Evolutionary conservation across 2,888 invertebrate genomes (phyloP), one percentile per base, ranked within the genome.

Genomic region (Catocala fraxini): DNA sequence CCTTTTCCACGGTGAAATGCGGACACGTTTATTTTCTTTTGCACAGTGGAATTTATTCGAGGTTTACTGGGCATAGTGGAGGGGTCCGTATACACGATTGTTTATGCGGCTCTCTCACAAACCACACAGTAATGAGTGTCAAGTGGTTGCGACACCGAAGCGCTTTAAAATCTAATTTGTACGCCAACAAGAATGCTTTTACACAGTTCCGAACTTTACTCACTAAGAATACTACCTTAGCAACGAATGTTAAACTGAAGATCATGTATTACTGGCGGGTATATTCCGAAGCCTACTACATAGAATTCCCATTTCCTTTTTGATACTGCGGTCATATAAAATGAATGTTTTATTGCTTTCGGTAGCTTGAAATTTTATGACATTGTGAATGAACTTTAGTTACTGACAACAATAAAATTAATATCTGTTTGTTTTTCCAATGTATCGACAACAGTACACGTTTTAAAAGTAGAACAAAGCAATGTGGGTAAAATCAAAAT

Each of bases 81-180:
- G 52, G 53, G 55, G 55, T 46, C 64, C 70, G 58, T 65, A 65
- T 65, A 68, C 57, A 68, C 67, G 49, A 71, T 75, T 75, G 69
- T 77, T 77, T 77, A 75, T 77, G 68, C 65, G 64, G 61, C 61
- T 53, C 64, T 68, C 61, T 51, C 62, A 68, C 59, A 71, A 76
- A 75, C 81, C 79, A 69, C 71, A 62, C 69, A 71, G 74, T 77
- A 80, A 81, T 81, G 75, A 80, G 78, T 75, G 79, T 73, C 71
- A 75, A 82, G 79, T 71, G 80, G 71, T 75, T 71, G 74, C 74
- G 72, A 76, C 72, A 70, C 70, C 63, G 59, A 57, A 66, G 68
- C 61, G 76, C 70, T 74, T 78, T 79, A 74, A 78, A 83, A 79
- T 80, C 79, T 78, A 71, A 80, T 80, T 82, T 81, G 72, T 68